These are phyloP conservation scores for Meloe dianella DNA, from an alignment of 2,888 invertebrate species.

Conservation along the genomic window DNA sequence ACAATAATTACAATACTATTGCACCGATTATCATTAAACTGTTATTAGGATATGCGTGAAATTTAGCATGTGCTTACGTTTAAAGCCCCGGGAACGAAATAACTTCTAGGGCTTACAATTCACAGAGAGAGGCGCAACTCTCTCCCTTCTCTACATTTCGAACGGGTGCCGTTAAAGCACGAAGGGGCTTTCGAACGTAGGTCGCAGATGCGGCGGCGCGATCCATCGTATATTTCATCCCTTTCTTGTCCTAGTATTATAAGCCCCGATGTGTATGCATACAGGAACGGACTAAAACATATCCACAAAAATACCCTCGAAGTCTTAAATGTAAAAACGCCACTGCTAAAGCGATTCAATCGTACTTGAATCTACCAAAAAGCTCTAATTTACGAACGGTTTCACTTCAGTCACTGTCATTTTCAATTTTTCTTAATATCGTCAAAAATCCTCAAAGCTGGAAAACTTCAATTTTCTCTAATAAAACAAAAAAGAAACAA, in stretches of 20 bases:
- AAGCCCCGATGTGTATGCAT: constrained; percentile 37
- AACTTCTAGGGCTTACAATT: constrained; percentile 29
- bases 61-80: constrained; percentile 45
- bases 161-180: constrained; percentile 32
- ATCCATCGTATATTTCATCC: constrained; percentile 48
- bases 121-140: constrained; percentile 24
- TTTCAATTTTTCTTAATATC: not conserved
- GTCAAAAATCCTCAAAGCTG: not conserved
- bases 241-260: constrained; percentile 48
- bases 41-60: constrained; percentile 42
- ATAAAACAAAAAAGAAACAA: constrained; percentile 34
- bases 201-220: constrained; percentile 43
- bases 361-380: not conserved
- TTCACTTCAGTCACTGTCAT: not conserved
- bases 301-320: not conserved
- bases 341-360: not conserved
- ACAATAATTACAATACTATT: constrained; percentile 29
- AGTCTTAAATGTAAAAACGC: not conserved
- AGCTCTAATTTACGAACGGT: not conserved
- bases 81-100: constrained; percentile 50
- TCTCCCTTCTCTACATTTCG: constrained; percentile 32
- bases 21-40: constrained; percentile 19
- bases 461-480: constrained; percentile 45
- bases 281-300: not conserved
- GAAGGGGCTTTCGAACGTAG: constrained; percentile 42